Evolutionary conservation across 2,113 vertebrate genomes (phyloP), one percentile per base, ranked within the genome.

Genomic region (Muntiacus reevesi): DNA sequence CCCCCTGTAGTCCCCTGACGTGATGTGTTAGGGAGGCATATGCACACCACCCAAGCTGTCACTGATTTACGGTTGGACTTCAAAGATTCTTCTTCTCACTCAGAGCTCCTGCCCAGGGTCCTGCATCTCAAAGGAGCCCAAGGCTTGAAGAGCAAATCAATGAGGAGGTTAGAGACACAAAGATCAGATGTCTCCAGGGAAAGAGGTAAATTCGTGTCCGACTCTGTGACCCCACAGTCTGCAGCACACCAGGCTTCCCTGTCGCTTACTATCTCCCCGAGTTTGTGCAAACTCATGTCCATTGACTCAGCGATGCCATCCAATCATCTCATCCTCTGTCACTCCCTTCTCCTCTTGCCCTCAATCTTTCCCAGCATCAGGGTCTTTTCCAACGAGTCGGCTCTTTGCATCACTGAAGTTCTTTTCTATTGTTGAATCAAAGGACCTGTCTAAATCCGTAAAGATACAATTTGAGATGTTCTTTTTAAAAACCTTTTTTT

Each of bases 81-180:
- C 15, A 59, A 43, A 52, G 33, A 9, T 33, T 6, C 57, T 59
- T 27, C 27, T 74, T 74, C 67, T 0, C 1, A 0, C 6, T 16
- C 28, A 10, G 59, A 11, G 76, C 76, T 40, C 55, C 16, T 0
- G 62, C 9, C 25, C 14, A 4, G 30, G 2, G 30, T 27, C 17
- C 47, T n/a, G 50, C 5, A 33, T 54, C 47, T 21, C 30, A 7
- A 54, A 11, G 47, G 33, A n/a, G 16, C 45, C 7, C 27, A 3
- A 17, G 7, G 19, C 19, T 1, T 47, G 23, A 3, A 15, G 21
- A 27, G 25, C 36, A 45, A 23, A 50, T 25, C 17, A 5, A 9
- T 0, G 36, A 23, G 0, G 64, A 13, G 1, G 10, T 4, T 14
- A 23, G 13, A 0, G 2, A 36, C 5, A 7, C 17, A 0, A 45